Base-by-base conservation (phyloP, 2,113 vertebrate genomes). In the Vulpes vulpes region DNA sequence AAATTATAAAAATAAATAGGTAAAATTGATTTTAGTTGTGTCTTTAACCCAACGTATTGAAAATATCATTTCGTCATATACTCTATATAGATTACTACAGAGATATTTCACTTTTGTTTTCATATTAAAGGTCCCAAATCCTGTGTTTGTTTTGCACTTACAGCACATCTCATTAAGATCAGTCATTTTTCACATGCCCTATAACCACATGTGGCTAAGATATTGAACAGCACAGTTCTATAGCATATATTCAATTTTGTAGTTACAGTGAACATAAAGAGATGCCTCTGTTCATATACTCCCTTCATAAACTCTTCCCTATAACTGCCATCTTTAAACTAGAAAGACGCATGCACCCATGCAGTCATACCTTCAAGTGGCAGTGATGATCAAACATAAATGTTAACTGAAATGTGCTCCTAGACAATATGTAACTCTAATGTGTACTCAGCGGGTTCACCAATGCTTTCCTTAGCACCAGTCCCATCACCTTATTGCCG, bases 1-100 rank as follows among this genome's bases (percentile, higher is more conserved):
- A 91, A 94, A 85, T 55, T 49, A 2, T 55, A 43, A 51, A 82
- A 71, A n/a, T 22, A 89, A 71, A n/a, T 22, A 89, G 35, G 59
- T 74, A 85, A 84, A 88, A 93, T 89, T 91, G 23, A 91, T 73
- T 73, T 84, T 65, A 65, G 51, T 94, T 32, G 69, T 38, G 71
- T 27, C 23, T 53, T 74, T 93, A 91, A 81, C 5, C 4, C 5
- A 69, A 83, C 20, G 2, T 55, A 35, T 83, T 32, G 22, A 90
- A 80, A 81, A 73, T 79, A 95, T 5, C 91, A 49, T 95, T 79
- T 84, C 20, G 69, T 74, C 9, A 80, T 80, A 15, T 35, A 96
- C 51, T 88, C 11, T 55, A 35, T 43, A 74, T 19, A 57, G 49
- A 51, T 94, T 57, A 64, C 49, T 92, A 62, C 73, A 69, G 55